phyloP scores from a whole-genome alignment of 2,113 vertebrate species.

The Smithornis capensis region DNA sequence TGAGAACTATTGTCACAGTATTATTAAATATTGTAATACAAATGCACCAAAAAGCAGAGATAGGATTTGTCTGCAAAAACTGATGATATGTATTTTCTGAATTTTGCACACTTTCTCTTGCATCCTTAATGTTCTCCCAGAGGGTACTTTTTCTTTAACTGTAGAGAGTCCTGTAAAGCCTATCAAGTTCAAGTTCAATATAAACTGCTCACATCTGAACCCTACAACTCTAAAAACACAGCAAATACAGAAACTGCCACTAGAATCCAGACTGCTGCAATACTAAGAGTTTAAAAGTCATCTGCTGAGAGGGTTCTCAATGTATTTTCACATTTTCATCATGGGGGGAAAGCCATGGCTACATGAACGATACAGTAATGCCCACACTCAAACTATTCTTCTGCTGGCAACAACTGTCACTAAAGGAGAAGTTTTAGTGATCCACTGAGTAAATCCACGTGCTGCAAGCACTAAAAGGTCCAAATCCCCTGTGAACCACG shows the following conservation, averaged over 20 bases:
- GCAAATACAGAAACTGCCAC: not conserved
- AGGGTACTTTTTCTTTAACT: not conserved
- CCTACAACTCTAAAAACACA: not conserved
- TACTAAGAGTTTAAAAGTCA: not conserved
- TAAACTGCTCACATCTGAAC: not conserved
- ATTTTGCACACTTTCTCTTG: not conserved
- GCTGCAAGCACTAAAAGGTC: not conserved
- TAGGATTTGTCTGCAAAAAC: not conserved
- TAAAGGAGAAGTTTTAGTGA: not conserved
- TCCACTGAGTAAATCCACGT: not conserved
- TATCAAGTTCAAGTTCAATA: not conserved
- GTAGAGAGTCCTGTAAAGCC: not conserved
- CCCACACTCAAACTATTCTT: not conserved
- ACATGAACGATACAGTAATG: not conserved
- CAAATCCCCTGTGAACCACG: conserved; percentile 27
- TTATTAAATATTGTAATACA: conserved; percentile 48
- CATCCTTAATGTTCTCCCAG: not conserved
- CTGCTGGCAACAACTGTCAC: not conserved
- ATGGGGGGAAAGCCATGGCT: not conserved
- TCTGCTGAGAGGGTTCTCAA: not conserved
- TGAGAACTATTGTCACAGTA: not conserved
- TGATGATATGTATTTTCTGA: not conserved
- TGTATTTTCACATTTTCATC: not conserved
- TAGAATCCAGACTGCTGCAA: not conserved
- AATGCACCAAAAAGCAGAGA: conserved; percentile 20